Conservation (phyloP, 1,140 invertebrate genomes). For the Philopotamus ludificatus region DNA sequence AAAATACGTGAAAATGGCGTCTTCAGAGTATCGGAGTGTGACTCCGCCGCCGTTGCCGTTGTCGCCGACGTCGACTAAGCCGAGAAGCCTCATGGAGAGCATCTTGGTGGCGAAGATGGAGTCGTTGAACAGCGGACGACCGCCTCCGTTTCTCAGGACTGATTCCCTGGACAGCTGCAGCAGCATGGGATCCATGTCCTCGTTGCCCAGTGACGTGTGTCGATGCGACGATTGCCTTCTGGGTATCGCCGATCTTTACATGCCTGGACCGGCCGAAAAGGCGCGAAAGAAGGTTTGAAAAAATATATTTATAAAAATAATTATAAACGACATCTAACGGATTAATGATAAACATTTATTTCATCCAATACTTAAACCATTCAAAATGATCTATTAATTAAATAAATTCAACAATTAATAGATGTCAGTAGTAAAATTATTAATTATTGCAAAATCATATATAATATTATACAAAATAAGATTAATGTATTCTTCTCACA, state of each 20-base stretch:
- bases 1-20: constrained; percentile 40
- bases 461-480: too few species aligned
- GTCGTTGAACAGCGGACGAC: constrained; percentile 49
- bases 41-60: constrained; percentile 46
- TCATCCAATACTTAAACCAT: too few species aligned
- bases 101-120: constrained; percentile 77
- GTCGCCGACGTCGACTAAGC: constrained; percentile 46
- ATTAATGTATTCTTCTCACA: too few species aligned
- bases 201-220: constrained; percentile 70
- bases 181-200: constrained; percentile 68
- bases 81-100: constrained; percentile 73
- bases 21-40: constrained; percentile 49
- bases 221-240: constrained; percentile 80
- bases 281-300: constrained; percentile 65
- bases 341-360: too few species aligned
- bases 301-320: too few species aligned
- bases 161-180: constrained; percentile 77
- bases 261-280: constrained; percentile 60
- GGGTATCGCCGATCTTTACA: constrained; percentile 73
- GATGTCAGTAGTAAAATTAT: too few species aligned
- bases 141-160: constrained; percentile 62
- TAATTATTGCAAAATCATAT: too few species aligned
- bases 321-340: too few species aligned
- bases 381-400: too few species aligned
- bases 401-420: too few species aligned